Evolutionary conservation across 2,113 vertebrate species (phyloP), one percentile per base, ranked within the genome.

Genomic region (Neopipo cinnamomea): DNA sequence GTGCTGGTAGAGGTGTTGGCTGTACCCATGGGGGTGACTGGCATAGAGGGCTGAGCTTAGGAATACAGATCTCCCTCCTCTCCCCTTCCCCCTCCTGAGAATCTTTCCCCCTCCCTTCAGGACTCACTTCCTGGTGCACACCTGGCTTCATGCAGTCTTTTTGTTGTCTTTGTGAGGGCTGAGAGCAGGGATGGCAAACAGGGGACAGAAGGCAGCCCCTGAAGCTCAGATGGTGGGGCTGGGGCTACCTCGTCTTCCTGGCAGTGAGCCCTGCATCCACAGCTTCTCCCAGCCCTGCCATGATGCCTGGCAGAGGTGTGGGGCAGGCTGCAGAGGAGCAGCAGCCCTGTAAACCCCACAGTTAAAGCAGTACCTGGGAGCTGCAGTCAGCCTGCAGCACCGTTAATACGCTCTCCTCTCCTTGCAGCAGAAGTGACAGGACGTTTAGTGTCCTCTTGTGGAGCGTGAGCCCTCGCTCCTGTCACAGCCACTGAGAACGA

Each of bases 401-500:
- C 2, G 18, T n/a, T 42, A 56, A 81, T 15, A 13, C 1, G 0
- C 47, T 61, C 52, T 47, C 31, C 53, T 89, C 63, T 86, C n/a
- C 67, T 19, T 47, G 49, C 75, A 84, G 79, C 68, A 87, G 42
- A 56, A 75, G 56, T 33, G 68, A 72, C 79, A 96, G 79, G 61
- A 89, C 1, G 0, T 52, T 93, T 39, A 61, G 50, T 86, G 90
- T 93, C 90, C 82, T 81, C 85, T 52, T 19, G 75, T 65, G 79
- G 79, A 85, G 65, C 11, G 41, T 35, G 50, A 41, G 56, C 82
- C 61, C 76, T 85, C 73, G 5, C 65, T 93, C 23, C 21, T 31
- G 63, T 91, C 92, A 62, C 88, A 46, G 88, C 9, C 11, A 83
- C 56, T 53, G 83, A 78, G 92, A 95, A 93, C 3, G 37, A 93